Evolutionary conservation across 1,140 invertebrate species (phyloP).

Genomic region (Saccostrea glomerata): DNA sequence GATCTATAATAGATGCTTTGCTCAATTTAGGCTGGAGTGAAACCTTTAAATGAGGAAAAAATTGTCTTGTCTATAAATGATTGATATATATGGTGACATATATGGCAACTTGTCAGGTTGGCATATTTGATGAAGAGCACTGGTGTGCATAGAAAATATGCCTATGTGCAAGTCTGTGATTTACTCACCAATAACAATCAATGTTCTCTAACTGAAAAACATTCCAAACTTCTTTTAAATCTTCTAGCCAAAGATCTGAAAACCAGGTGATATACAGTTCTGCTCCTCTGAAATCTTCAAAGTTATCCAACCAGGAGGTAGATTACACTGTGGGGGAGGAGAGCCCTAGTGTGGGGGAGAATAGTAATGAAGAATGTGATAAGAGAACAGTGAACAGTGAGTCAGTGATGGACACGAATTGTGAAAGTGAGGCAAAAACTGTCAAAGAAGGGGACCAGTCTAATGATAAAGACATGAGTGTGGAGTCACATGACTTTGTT

Average conservation of each 20-base stretch:
- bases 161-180: no score
- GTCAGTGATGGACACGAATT: not conserved
- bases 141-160: no score
- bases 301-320: not conserved
- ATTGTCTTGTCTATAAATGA: not conserved
- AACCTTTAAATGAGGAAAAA: not conserved
- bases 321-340: not conserved
- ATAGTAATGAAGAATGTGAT: not conserved
- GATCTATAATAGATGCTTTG: not conserved
- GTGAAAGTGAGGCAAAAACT: constrained; percentile 14
- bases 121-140: no score
- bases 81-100: not conserved
- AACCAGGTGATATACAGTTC: constrained; percentile 14
- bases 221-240: not conserved
- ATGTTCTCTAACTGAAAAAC: no score
- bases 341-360: not conserved
- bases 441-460: constrained; percentile 20
- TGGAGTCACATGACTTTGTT: not conserved
- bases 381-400: not conserved
- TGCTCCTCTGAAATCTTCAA: constrained; percentile 21
- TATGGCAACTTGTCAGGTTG: no score
- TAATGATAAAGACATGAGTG: constrained; percentile 19
- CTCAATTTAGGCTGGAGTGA: not conserved
- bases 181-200: no score
- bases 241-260: constrained; percentile 32